Base-by-base conservation (phyloP, 2,113 vertebrate species). In the Odocoileus virginianus region DNA sequence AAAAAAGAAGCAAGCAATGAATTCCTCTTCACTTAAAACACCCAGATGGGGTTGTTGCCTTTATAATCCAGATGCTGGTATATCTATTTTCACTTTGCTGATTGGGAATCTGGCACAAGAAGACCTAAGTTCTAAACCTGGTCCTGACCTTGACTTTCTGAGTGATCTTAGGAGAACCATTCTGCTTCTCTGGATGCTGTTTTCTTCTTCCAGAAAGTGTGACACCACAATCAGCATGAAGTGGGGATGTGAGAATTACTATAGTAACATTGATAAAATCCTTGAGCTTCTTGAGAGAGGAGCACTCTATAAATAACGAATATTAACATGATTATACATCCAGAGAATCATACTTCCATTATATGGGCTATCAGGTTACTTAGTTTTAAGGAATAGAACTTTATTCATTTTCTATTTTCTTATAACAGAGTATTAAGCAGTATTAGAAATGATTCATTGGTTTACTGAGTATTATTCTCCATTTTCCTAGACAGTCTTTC, bases 361-460 rank as follows among this genome's bases (percentile, higher is more conserved):
- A 97, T 84, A 96, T 54, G 67, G 86, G 67, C 85, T 94, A 92
- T 95, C 87, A 55, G 50, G 76, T 89, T 89, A 76, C 95, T 98
- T 92, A 94, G 94, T 85, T 78, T 78, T 95, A 96, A 92, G 81
- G 91, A 96, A 67, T 16, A 95, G 47, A 92, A 95, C 61, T 33
- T 25, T 43, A 91, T 89, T 97, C 90, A 89, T 95, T 96, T 98
- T 96, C 92, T 61, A 83, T 87, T 85, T 95, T 86, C 67, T 95
- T 95, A 79, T 52, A 94, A 87, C 47, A 89, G 81, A 87, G 89
- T 96, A 97, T 97, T 97, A 98, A 94, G 91, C 57, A 93, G 87
- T 74, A 95, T 98, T 97, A 97, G 97, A 97, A 97, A 97, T 82
- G 88, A 98, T 94, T 97, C 91, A 79, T 55, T 96, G 95, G 78